Base-by-base conservation (phyloP, 53 echinoderm and acorn worm genomes). In the Echinarachnius parma region DNA sequence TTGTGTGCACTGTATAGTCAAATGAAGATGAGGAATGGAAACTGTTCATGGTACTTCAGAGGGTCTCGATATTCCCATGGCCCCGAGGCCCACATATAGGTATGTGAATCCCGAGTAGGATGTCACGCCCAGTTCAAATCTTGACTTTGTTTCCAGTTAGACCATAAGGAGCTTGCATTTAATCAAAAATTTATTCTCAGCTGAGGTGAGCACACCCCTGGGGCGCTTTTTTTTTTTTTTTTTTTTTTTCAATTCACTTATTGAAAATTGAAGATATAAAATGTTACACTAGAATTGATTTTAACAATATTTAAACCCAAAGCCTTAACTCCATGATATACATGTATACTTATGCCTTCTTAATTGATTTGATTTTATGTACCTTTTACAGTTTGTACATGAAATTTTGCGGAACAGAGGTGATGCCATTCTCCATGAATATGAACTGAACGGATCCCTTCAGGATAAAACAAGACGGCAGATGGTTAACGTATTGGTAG, bases 401-500 rank as follows among this genome's bases (percentile, higher is more conserved):
- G 61, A 34, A 61, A 61, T 61, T 61, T 34, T 61, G 61, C 61
- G 61, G 61, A 29, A 61, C 4, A 61, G 61, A 61, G 61, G 61
- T 33, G 61, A 61, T 61, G 61, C 35, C 61, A 61, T 61, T 61
- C 61, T 61, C 61, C 61, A 34, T 34, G 61, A 61, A 34, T 61
- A 61, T 61, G 61, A 61, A 11, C 32, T 61, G 61, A 61, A 29
- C 36, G 61, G 61, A 61, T 29, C 61, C 29, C 61, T 61, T 61
- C 61, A 61, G 32, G 61, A 61, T n/a, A 61, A 34, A 61, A 61
- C 61, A 10, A 61, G 61, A 61, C 61, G 61, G 61, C 61, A 61
- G 61, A 61, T 61, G 61, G 32, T 61, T 61, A 61, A 61, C 61
- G 30, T 61, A 30, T 61, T 61, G 61, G 61, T 61, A 61, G 61